These are phyloP conservation scores for Clupea harengus DNA, from an alignment of 2,113 vertebrate genomes.

Conservation along the genomic window DNA sequence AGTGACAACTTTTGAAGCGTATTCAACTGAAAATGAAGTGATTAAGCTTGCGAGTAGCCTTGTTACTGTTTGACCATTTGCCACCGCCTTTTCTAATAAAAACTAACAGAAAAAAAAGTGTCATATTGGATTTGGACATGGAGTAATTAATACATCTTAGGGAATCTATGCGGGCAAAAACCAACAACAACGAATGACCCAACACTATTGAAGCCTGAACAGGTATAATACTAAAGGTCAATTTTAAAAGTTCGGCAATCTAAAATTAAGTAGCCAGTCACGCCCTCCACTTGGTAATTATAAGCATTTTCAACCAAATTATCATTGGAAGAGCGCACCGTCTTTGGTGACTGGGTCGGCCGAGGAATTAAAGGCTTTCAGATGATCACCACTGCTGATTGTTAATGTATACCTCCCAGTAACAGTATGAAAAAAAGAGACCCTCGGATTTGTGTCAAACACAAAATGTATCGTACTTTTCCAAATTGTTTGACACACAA, in stretches of 20 bases:
- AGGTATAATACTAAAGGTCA: not conserved
- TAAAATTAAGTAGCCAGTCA: not conserved
- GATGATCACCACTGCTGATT: not conserved
- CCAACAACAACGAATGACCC: no score
- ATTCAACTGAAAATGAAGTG: not conserved
- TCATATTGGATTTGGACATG: not conserved
- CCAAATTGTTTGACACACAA: not conserved
- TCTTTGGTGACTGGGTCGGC: not conserved
- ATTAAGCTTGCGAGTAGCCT: not conserved
- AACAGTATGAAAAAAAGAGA: not conserved
- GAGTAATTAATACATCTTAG: not conserved
- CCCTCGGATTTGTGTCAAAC: not conserved
- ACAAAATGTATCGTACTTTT: not conserved
- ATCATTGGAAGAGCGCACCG: not conserved
- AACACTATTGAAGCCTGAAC: not conserved
- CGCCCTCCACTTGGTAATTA: not conserved
- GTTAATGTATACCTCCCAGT: not conserved
- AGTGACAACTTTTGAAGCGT: not conserved
- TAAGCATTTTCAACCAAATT: not conserved
- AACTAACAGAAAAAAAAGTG: no score
- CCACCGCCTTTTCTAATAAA: not conserved
- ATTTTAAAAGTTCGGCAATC: not conserved
- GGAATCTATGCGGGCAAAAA: not conserved
- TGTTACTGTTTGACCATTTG: not conserved
- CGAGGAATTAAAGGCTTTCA: not conserved